Base-by-base conservation (phyloP, 2,113 vertebrate genomes). In the Microtus montanus region DNA sequence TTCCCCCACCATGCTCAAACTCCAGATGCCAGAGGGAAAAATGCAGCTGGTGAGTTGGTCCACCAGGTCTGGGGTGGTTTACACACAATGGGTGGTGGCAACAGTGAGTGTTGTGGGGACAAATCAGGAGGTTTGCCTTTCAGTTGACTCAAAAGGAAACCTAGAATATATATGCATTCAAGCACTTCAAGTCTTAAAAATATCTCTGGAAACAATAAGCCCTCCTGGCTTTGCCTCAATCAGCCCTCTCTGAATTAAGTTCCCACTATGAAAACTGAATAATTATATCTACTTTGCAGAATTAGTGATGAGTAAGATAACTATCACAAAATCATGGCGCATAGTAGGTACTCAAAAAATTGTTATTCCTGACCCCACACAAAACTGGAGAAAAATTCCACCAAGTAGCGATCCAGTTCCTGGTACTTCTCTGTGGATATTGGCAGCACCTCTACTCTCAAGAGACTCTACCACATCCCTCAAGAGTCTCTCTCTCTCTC, bases 171-270 rank as follows among this genome's bases (percentile, higher is more conserved):
- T 15, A 75, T 64, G 13, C 41, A 91, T 75, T 75, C 33, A 80
- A 80, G 87, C 14, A 88, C 47, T 82, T 87, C 47, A 47, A 28
- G 63, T 92, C 85, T 90, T 75, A 49, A 96, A 86, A 93, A 28
- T 71, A 38, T 74, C 84, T 70, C 1, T 85, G 58, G 49, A 77
- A 54, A 28, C 47, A 90, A 73, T 33, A 26, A 54, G 52, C 38
- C 61, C 33, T 26, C 2, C 44, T 33, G 19, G 22, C 38, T 88
- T 54, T 77, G 19, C 80, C 91, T 54, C 38, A 4, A 1, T n/a
- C 77, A 54, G 19, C 35, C 52, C 52, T 70, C 68, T 87, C 44
- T 58, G 35, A 84, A 74, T 82, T 49, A n/a, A 80, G 64, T 54
- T 44, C 52, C 83, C 61, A 4, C 14, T 22, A 33, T 68, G 30